phyloP scores from a whole-genome alignment of 2,113 vertebrate genomes.

The Carassius auratus region DNA sequence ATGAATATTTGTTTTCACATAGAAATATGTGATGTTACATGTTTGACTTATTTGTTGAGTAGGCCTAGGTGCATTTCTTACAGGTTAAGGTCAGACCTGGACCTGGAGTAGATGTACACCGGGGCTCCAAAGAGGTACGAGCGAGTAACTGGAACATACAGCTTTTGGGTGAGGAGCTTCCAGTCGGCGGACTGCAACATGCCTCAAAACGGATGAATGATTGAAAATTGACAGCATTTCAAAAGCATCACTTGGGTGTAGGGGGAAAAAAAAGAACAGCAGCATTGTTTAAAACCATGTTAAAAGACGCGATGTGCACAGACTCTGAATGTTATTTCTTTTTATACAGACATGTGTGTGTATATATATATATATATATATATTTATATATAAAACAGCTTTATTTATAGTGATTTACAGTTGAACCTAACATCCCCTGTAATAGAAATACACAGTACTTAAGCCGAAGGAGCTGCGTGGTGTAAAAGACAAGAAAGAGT shows the following conservation, averaged over 20 bases:
- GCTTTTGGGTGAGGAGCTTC: too few species aligned
- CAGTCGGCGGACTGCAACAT: too few species aligned
- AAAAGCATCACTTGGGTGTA: slow-evolving; percentile 80
- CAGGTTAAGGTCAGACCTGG: too few species aligned
- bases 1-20: too few species aligned
- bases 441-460: slow-evolving; percentile 93
- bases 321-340: slow-evolving; percentile 76
- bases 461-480: slow-evolving; percentile 89
- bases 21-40: too few species aligned
- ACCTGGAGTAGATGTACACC: too few species aligned
- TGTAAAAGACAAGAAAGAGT: slow-evolving; percentile 83
- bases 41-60: too few species aligned
- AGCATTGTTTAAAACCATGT: slow-evolving; percentile 79
- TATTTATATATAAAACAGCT: slow-evolving; percentile 81
- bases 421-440: slow-evolving; percentile 78
- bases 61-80: not conserved
- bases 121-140: too few species aligned
- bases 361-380: slow-evolving; percentile 73
- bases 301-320: slow-evolving; percentile 81
- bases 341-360: slow-evolving; percentile 67
- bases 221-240: slow-evolving; percentile 22
- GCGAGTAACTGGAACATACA: too few species aligned
- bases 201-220: too few species aligned
- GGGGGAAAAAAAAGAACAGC: slow-evolving; percentile 67
- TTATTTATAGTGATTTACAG: slow-evolving; percentile 99